A percentile compares a stretch with the other conserved stretches of the same genome.
Evolutionary conservation across 2,113 vertebrate genomes (phyloP).

Genomic region (Nematolebias whitei): DNA sequence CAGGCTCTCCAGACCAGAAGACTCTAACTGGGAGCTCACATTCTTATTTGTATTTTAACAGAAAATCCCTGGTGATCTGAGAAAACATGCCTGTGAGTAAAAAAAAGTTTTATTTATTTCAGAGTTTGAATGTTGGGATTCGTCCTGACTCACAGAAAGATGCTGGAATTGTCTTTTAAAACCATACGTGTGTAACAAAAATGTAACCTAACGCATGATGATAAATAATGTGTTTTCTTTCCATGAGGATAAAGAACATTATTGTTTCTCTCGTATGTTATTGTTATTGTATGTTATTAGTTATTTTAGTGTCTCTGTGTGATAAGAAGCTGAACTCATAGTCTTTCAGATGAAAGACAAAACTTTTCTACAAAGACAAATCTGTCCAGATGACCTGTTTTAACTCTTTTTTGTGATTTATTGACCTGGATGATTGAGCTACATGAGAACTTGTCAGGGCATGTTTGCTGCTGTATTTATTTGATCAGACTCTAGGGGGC

Average conservation of each 20-base stretch:
- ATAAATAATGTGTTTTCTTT: too few relatives aligned
- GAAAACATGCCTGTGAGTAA: conserved; percentile 58
- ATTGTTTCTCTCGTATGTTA: too few relatives aligned
- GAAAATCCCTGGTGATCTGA: not conserved
- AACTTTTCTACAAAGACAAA: too few relatives aligned
- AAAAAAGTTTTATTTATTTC: not conserved
- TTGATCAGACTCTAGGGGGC: conserved; percentile 41
- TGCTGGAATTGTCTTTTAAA: not conserved
- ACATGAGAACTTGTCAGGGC: conserved; percentile 60
- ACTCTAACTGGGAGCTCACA: not conserved
- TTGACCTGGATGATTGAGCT: too few relatives aligned
- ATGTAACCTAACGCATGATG: too few relatives aligned
- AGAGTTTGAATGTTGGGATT: not conserved
- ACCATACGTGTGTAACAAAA: not conserved
- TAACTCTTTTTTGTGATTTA: too few relatives aligned
- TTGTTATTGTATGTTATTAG: not conserved
- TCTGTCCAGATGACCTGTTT: too few relatives aligned
- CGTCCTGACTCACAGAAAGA: not conserved
- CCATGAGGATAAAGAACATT: too few relatives aligned
- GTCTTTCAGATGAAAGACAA: too few relatives aligned
- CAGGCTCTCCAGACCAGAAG: not conserved
- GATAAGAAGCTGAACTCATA: not conserved
- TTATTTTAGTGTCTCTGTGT: accelerated
- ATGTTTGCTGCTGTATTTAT: conserved; percentile 38
- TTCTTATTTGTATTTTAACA: conserved; percentile 1